Evolutionary conservation across 1,140 invertebrate species (phyloP).

Genomic region (Semibalanus balanoides): DNA sequence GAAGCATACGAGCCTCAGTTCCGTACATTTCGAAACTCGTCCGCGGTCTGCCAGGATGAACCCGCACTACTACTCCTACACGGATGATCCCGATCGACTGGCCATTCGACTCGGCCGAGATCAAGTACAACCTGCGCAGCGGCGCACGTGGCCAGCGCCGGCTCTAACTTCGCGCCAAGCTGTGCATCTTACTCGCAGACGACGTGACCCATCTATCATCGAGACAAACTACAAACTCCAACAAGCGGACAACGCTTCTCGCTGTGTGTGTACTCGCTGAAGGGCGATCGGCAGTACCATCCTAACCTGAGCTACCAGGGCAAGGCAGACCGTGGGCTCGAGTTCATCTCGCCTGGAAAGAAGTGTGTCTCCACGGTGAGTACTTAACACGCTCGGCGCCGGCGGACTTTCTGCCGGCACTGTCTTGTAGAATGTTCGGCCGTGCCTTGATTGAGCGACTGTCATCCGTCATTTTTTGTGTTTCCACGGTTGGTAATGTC

Average conservation of each 20-base stretch:
- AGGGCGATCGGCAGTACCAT: constrained; percentile 83
- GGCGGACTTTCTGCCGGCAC: too few relatives aligned
- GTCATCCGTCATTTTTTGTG: too few relatives aligned
- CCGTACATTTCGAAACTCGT: constrained; percentile 86
- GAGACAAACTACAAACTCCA: constrained; percentile 22
- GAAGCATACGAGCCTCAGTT: constrained; percentile 43
- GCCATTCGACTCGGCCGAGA: constrained; percentile 49
- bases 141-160: constrained; percentile 82
- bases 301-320: constrained; percentile 78
- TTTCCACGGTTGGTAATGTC: too few relatives aligned
- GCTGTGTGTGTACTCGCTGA: constrained; percentile 88
- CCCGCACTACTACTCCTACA: constrained; percentile 92
- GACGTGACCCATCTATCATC: constrained; percentile 86
- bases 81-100: constrained; percentile 92
- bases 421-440: too few relatives aligned
- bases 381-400: constrained; percentile 18
- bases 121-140: constrained; percentile 87
- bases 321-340: constrained; percentile 66
- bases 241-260: constrained; percentile 55
- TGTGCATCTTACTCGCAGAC: constrained; percentile 82
- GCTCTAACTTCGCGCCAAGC: constrained; percentile 71
- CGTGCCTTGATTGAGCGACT: too few relatives aligned
- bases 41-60: constrained; percentile 91
- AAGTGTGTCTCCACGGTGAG: constrained; percentile 64
- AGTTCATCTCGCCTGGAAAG: constrained; percentile 79